These are phyloP conservation scores for Stratiomys singularior DNA, from an alignment of 2,888 invertebrate species.

Conservation along the genomic window DNA sequence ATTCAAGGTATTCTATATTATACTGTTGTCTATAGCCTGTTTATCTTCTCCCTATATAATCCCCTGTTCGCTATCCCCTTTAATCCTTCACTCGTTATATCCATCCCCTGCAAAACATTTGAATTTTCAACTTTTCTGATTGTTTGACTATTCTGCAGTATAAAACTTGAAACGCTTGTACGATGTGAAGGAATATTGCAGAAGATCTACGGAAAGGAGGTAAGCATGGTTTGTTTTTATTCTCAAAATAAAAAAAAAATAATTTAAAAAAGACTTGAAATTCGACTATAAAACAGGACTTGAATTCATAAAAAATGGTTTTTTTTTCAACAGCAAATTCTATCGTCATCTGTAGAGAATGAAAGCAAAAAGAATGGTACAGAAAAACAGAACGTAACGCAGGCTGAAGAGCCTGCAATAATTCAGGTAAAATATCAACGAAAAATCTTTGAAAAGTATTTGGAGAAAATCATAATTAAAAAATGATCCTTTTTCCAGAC, in stretches of 20 bases:
- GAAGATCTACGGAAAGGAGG: slow-evolving; percentile 31
- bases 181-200: slow-evolving; percentile 14
- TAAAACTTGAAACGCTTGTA: slow-evolving; percentile 16
- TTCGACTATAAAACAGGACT: background rate
- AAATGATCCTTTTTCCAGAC: too few species aligned
- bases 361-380: background rate
- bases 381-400: background rate
- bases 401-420: background rate
- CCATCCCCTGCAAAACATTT: too few species aligned
- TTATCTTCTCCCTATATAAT: background rate
- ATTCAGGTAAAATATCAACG: too few species aligned
- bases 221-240: background rate
- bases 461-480: too few species aligned
- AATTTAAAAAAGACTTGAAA: background rate
- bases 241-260: background rate
- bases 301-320: too few species aligned
- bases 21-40: background rate
- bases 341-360: background rate
- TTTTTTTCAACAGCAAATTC: background rate
- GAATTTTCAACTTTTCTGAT: too few species aligned
- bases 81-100: background rate
- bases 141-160: slow-evolving; percentile 1
- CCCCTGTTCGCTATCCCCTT: too few species aligned
- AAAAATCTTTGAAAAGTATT: too few species aligned
- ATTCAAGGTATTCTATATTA: slow-evolving; percentile 39